These are phyloP conservation scores for Abramis brama DNA, from an alignment of 2,113 vertebrate genomes.

Conservation along the genomic window DNA sequence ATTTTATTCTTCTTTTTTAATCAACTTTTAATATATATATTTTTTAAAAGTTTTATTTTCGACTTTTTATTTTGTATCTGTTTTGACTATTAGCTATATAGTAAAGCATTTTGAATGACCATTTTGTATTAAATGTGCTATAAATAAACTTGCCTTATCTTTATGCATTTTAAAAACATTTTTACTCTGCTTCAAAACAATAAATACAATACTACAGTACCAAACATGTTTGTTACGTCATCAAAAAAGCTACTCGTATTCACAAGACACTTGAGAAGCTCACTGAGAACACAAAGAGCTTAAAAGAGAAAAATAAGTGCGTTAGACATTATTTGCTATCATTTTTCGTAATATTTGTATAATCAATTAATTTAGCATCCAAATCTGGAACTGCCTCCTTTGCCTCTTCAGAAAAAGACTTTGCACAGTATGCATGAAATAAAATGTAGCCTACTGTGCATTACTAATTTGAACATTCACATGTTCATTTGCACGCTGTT, in stretches of 20 bases:
- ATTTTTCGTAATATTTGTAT: background rate
- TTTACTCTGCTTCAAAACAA: background rate
- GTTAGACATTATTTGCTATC: background rate
- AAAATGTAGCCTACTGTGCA: background rate
- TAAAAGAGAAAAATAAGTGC: background rate
- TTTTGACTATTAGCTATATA: background rate
- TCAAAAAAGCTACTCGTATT: background rate
- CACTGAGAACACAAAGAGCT: background rate
- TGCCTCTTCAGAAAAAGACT: background rate
- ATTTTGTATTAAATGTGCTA: background rate
- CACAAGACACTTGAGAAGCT: background rate
- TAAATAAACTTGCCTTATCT: background rate
- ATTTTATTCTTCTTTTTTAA: background rate
- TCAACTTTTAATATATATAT: background rate
- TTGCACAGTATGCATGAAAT: background rate
- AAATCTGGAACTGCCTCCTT: background rate
- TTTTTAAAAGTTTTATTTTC: too few relatives aligned
- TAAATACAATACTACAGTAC: background rate
- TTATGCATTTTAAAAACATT: background rate
- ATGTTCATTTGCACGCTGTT: background rate
- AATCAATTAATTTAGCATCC: background rate
- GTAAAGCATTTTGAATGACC: background rate
- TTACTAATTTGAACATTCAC: background rate
- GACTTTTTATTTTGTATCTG: background rate
- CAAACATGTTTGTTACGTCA: background rate